phyloP scores from a whole-genome alignment of 2,113 vertebrate genomes.

The Microtus richardsoni region DNA sequence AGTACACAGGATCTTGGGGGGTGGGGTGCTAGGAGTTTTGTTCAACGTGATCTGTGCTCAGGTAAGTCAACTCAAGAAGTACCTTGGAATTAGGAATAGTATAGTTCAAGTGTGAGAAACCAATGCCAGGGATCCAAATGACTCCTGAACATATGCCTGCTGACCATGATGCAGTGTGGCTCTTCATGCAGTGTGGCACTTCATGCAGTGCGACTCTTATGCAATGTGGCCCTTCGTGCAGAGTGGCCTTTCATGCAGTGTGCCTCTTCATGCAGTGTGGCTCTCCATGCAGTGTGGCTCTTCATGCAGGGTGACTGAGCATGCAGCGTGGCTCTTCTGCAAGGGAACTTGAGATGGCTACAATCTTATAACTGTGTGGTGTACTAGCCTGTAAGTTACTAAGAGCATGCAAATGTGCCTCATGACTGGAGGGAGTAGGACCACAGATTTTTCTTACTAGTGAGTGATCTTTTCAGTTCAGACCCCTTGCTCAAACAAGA shows the following conservation, averaged over 20 bases:
- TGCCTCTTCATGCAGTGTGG: no score
- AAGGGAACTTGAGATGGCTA: not conserved
- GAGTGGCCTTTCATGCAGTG: no score
- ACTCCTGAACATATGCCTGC: not conserved
- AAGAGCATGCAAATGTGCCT: not conserved
- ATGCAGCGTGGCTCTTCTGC: not conserved
- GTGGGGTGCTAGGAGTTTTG: not conserved
- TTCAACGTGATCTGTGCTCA: not conserved
- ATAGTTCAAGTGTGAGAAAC: not conserved
- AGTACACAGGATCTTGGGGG: not conserved
- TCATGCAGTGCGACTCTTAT: not conserved
- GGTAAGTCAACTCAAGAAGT: not conserved
- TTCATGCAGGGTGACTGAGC: no score
- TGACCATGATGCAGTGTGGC: not conserved
- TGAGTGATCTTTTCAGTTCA: not conserved
- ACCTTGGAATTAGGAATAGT: not conserved
- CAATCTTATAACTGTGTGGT: not conserved
- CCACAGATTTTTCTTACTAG: not conserved
- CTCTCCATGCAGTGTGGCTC: no score
- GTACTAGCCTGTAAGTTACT: not conserved
- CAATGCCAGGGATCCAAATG: not conserved
- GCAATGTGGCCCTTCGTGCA: no score
- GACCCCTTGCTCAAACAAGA: not conserved
- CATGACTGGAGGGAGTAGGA: not conserved
- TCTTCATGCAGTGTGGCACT: not conserved